Conservation (phyloP, 2,113 vertebrate genomes). For the Raja brachyura region DNA sequence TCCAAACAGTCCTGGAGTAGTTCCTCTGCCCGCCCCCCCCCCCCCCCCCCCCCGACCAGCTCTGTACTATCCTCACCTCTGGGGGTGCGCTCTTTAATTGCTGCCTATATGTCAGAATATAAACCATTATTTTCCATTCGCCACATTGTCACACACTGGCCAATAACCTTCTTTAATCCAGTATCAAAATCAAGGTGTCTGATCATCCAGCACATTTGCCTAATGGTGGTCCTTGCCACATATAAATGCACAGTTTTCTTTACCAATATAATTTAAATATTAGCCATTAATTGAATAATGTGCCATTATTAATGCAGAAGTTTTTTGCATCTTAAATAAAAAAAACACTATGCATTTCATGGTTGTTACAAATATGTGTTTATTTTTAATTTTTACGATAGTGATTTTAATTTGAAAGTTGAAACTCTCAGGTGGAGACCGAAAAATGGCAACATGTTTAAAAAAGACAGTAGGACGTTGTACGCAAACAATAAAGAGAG, state of each 20-base stretch:
- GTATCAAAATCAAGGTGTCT: not conserved
- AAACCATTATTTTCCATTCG: not conserved
- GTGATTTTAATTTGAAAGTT: not conserved
- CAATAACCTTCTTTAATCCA: not conserved
- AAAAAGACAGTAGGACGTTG: not conserved
- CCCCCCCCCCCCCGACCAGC: too few species aligned
- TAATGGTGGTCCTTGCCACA: not conserved
- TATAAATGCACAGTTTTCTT: not conserved
- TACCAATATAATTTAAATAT: not conserved
- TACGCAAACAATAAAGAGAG: not conserved
- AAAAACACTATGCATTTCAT: not conserved
- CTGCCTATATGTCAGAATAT: too few species aligned
- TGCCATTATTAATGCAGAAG: not conserved
- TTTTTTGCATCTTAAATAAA: not conserved
- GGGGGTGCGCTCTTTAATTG: too few species aligned
- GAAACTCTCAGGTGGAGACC: not conserved
- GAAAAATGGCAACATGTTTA: not conserved
- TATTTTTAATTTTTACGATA: conserved; percentile 29
- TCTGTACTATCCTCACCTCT: too few species aligned
- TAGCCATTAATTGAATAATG: not conserved
- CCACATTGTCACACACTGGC: not conserved
- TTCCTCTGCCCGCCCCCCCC: too few species aligned
- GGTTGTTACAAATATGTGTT: not conserved
- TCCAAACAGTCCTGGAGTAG: too few species aligned
- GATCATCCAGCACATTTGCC: not conserved